phyloP scores from a whole-genome alignment of 2,888 invertebrate species.

The Agrilus mali region DNA sequence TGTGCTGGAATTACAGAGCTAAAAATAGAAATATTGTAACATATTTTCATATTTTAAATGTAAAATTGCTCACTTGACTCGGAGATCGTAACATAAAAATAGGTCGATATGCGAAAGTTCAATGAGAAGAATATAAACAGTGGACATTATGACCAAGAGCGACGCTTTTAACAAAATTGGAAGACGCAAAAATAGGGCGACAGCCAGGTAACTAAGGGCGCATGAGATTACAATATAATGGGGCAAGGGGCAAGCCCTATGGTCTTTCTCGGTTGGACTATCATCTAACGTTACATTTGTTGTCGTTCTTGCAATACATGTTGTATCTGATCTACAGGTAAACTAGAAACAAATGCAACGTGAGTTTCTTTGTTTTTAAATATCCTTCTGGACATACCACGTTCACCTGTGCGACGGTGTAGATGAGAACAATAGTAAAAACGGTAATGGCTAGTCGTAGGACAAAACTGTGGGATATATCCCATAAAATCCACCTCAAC shows the following conservation, averaged over 20 bases:
- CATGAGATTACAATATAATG: slow-evolving; percentile 80
- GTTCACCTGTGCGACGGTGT: slow-evolving; percentile 85
- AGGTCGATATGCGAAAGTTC: slow-evolving; percentile 67
- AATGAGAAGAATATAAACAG: slow-evolving; percentile 68
- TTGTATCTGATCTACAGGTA: slow-evolving; percentile 45
- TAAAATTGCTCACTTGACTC: slow-evolving; percentile 50
- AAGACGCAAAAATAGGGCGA: slow-evolving; percentile 71
- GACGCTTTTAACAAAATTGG: slow-evolving; percentile 73
- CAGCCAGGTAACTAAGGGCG: slow-evolving; percentile 70
- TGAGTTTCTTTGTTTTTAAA: not conserved
- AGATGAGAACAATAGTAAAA: slow-evolving; percentile 75
- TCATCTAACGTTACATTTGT: slow-evolving; percentile 40
- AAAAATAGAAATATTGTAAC: slow-evolving; percentile 27
- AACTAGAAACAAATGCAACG: slow-evolving; percentile 36
- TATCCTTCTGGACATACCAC: slow-evolving; percentile 53
- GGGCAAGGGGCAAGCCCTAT: slow-evolving; percentile 72
- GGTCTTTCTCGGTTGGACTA: slow-evolving; percentile 38
- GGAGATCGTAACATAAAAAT: slow-evolving; percentile 70
- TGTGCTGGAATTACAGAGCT: slow-evolving; percentile 66
- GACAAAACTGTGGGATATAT: slow-evolving; percentile 71
- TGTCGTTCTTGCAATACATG: slow-evolving; percentile 37
- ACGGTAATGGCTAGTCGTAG: slow-evolving; percentile 75
- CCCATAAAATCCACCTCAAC: slow-evolving; percentile 73
- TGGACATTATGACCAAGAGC: slow-evolving; percentile 64
- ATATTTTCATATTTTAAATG: slow-evolving; percentile 8